Base-by-base conservation (phyloP, 2,888 invertebrate species). In the Drosophila borealis region DNA sequence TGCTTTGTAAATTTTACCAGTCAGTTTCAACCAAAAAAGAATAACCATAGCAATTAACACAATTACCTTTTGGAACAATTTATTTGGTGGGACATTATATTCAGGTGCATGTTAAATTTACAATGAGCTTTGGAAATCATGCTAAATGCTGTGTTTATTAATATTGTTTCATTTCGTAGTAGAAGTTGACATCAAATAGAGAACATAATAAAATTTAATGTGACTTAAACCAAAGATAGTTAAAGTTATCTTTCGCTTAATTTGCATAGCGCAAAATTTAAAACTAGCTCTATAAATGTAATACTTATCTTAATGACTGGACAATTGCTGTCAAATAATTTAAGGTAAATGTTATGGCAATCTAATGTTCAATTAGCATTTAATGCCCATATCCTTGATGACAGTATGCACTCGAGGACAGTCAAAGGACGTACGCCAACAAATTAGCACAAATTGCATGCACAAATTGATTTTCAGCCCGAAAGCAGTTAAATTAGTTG, bases 361-460 rank as follows among this genome's bases (percentile, higher is more conserved):
- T 42, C 21, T 14, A 21, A 9, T 3, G 25, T 41, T 39, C 34
- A 42, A 42, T 63, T 63, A 41, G 34, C 19, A 53, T 53, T 39
- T 34, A 51, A 63, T 63, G 25, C 11, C 25, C 41, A 49, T 63
- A 50, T 50, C 64, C 44, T 50, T 37, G 51, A 33, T 44, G 42
- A 44, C n/a, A 62, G 13, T 14, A 4, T 11, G 14, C n/a, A 14
- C 14, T 33, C 17, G 29, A 33, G 48, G 17, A 17, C 63, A 33
- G 34, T 11, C 34, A 19, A 64, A 53, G 50, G 39, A 48, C 21
- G 10, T 42, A n/a, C 41, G 25, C 21, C 37, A 34, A 50, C 54
- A 71, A 71, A 71, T 55, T 55, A 54, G 41, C 46, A 45, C 44
- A 66, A 69, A 69, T 69, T 50, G 61, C 51, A 50, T 36, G 37